Percentiles rank a stretch among this genome's conserved stretches.
These are phyloP conservation scores for Aphaenogaster ashmeadi DNA, from an alignment of 1,140 invertebrate genomes.

Conservation along the genomic window DNA sequence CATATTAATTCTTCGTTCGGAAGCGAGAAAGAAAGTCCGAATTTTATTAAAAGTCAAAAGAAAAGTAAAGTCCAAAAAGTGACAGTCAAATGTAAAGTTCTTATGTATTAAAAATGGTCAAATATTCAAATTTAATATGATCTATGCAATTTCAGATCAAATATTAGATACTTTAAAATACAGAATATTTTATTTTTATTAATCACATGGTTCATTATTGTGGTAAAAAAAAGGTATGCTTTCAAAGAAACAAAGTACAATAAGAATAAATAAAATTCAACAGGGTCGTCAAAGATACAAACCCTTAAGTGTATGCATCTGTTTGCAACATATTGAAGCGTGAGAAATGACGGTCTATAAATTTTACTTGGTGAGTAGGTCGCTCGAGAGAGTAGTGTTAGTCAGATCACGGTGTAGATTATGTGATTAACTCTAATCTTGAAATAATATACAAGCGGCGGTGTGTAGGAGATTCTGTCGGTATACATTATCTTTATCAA, in stretches of 20 bases:
- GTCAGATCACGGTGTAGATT: slow-evolving; percentile 71
- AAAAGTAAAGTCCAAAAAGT: too few species aligned
- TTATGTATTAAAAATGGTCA: too few species aligned
- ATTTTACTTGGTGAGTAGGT: slow-evolving; percentile 65
- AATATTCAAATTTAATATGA: neutral
- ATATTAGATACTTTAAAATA: neutral
- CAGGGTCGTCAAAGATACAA: neutral
- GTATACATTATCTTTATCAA: slow-evolving; percentile 59
- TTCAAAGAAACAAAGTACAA: neutral
- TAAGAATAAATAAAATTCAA: neutral
- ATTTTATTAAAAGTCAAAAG: too few species aligned
- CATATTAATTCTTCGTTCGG: too few species aligned
- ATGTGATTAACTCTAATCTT: slow-evolving; percentile 76
- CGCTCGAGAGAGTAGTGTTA: slow-evolving; percentile 56
- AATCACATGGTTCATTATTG: neutral
- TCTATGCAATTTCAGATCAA: neutral
- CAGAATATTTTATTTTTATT: neutral
- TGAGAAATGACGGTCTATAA: slow-evolving; percentile 68
- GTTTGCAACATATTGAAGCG: slow-evolving; percentile 56
- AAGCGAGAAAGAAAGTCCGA: too few species aligned
- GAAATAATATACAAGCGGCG: slow-evolving; percentile 74
- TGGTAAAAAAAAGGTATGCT: slow-evolving; percentile 1
- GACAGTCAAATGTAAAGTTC: too few species aligned
- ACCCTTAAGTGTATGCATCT: neutral
- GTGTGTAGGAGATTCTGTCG: slow-evolving; percentile 43